Conservation (phyloP, 2,113 vertebrate genomes). For the Halichoerus grypus region DNA sequence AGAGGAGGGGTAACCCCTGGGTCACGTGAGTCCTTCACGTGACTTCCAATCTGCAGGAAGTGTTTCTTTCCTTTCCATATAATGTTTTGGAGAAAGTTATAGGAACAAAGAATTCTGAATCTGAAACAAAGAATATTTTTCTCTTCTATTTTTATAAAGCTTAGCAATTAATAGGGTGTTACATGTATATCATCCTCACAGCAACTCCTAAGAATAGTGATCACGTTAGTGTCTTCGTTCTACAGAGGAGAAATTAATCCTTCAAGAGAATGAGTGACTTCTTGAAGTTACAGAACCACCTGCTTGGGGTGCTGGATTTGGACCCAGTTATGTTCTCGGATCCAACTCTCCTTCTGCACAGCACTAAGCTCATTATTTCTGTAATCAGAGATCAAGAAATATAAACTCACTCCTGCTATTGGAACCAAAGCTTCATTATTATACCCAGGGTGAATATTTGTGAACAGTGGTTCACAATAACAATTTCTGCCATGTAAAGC, state of each 20-base stretch:
- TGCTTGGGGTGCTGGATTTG: background rate
- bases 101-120: background rate
- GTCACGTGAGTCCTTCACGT: fast-evolving
- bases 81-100: background rate
- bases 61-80: background rate
- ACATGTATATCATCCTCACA: background rate
- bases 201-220: background rate
- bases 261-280: background rate
- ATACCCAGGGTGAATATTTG: background rate
- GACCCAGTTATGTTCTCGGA: background rate
- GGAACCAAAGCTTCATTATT: background rate
- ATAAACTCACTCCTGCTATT: background rate
- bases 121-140: background rate
- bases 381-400: background rate
- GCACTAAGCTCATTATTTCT: background rate
- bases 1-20: background rate
- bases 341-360: background rate
- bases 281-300: background rate
- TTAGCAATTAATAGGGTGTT: background rate
- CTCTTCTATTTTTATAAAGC: background rate
- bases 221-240: background rate
- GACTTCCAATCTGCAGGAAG: background rate
- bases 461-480: background rate
- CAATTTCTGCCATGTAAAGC: background rate
- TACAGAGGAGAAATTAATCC: background rate